Evolutionary conservation across 1,140 invertebrate genomes (phyloP).

Genomic region (Drosophila nigromelanica): DNA sequence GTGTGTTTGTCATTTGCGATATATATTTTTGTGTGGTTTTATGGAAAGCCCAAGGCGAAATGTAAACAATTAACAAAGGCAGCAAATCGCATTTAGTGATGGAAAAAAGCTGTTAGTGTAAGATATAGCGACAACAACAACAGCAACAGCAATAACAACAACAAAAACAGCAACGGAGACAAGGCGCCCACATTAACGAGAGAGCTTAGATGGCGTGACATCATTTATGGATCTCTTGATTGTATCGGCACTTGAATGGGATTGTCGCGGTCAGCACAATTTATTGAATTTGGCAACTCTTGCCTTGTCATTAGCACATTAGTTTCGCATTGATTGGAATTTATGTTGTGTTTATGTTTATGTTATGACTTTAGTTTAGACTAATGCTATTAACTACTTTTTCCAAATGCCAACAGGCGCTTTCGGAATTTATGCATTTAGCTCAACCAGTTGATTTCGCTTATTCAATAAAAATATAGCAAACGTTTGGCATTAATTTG

Average conservation of each 20-base stretch:
- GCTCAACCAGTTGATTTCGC: conserved; percentile 9
- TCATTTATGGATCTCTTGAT: conserved; percentile 55
- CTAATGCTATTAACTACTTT: conserved; percentile 47
- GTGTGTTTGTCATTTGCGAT: conserved; percentile 62
- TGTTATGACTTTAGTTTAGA: conserved; percentile 53
- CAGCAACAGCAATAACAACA: conserved; percentile 15
- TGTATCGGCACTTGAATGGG: conserved; percentile 8
- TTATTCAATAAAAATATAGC: background rate
- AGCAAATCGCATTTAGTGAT: conserved; percentile 43
- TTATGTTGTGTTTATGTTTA: conserved; percentile 71
- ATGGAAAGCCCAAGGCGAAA: conserved; percentile 68
- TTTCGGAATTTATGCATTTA: conserved; percentile 30
- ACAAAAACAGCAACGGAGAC: background rate
- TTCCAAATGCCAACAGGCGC: conserved; percentile 1
- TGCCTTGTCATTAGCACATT: conserved; percentile 49
- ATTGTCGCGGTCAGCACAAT: conserved; percentile 21
- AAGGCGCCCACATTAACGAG: conserved; percentile 58
- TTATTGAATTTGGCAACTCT: conserved; percentile 49
- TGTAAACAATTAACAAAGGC: conserved; percentile 61
- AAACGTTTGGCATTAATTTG: background rate
- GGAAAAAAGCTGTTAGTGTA: conserved; percentile 72
- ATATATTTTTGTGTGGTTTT: conserved; percentile 56
- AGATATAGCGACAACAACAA: conserved; percentile 26
- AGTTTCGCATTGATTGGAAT: conserved; percentile 67
- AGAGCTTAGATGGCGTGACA: conserved; percentile 65